A percentile compares a stretch with the other conserved stretches of the same genome.
Evolutionary conservation across 2,797 vertebrate species (phyloP).

Genomic region (Sebastes itinus): DNA sequence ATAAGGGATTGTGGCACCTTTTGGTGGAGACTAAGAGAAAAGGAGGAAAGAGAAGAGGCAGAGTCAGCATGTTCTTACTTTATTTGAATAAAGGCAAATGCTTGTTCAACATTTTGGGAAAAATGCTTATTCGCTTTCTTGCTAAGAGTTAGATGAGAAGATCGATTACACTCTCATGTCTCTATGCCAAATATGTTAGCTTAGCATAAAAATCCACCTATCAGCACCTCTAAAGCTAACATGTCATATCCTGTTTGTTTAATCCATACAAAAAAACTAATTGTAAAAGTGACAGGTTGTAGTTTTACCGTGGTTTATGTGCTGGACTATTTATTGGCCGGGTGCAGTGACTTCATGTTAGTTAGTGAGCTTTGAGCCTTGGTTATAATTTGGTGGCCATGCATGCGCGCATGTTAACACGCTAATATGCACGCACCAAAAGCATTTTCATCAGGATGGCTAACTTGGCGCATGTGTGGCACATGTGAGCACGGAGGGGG

Average conservation of each 20-base stretch:
- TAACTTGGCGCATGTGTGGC: no score
- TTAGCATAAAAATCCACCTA: background rate
- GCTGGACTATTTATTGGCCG: background rate
- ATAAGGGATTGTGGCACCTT: conserved; percentile 99
- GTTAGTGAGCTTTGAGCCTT: background rate
- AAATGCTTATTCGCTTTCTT: background rate
- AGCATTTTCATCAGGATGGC: no score
- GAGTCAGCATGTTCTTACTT: conserved; percentile 52
- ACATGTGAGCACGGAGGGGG: no score
- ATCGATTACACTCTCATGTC: background rate
- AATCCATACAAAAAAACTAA: background rate
- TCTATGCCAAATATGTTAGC: background rate
- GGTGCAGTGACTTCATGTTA: background rate
- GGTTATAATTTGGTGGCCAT: no score
- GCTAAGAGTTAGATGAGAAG: background rate
- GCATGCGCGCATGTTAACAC: no score
- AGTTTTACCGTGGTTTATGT: background rate
- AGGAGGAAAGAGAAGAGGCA: conserved; percentile 82
- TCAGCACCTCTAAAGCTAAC: background rate
- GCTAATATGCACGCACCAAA: no score
- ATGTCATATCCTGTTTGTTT: background rate
- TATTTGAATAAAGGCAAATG: background rate
- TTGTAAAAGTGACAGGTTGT: no score
- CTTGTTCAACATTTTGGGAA: background rate
- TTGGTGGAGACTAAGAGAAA: conserved; percentile 98